Percentiles rank a stretch among this genome's conserved stretches.
Evolutionary conservation across 2,888 invertebrate genomes (phyloP).

Genomic region (Mythimna lalbum): DNA sequence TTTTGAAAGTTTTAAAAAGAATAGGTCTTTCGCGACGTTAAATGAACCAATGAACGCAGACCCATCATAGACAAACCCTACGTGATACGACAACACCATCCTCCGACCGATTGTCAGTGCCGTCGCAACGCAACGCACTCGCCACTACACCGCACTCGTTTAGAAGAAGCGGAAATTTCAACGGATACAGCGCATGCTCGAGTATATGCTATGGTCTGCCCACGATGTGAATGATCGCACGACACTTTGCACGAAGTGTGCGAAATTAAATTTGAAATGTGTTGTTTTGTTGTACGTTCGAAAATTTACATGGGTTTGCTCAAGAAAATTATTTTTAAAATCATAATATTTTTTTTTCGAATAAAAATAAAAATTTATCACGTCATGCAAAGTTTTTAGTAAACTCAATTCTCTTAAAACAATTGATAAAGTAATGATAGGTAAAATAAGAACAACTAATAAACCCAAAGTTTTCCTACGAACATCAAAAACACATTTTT

Average conservation of each 20-base stretch:
- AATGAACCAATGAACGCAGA: conserved; percentile 70
- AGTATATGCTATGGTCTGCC: conserved; percentile 72
- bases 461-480: background rate
- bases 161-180: conserved; percentile 88
- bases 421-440: too few species aligned
- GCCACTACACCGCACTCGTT: conserved; percentile 68
- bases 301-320: background rate
- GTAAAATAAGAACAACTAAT: too few species aligned
- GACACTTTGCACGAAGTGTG: background rate
- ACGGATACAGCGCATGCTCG: conserved; percentile 90
- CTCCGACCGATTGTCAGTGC: conserved; percentile 88
- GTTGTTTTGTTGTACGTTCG: background rate
- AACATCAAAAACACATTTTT: background rate
- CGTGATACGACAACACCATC: conserved; percentile 85
- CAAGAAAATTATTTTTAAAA: background rate
- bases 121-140: conserved; percentile 74
- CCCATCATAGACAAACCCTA: conserved; percentile 63
- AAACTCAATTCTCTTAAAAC: too few species aligned
- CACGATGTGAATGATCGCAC: conserved; percentile 1
- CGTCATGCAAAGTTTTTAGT: conserved; percentile 2
- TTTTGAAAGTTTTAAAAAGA: background rate
- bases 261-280: conserved; percentile 12
- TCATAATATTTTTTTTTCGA: background rate
- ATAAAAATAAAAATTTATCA: background rate
- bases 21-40: conserved; percentile 20